Percentiles rank a stretch among this genome's conserved stretches.
These are phyloP conservation scores for Procavia capensis DNA, from an alignment of 2,113 vertebrate species.

Conservation along the genomic window DNA sequence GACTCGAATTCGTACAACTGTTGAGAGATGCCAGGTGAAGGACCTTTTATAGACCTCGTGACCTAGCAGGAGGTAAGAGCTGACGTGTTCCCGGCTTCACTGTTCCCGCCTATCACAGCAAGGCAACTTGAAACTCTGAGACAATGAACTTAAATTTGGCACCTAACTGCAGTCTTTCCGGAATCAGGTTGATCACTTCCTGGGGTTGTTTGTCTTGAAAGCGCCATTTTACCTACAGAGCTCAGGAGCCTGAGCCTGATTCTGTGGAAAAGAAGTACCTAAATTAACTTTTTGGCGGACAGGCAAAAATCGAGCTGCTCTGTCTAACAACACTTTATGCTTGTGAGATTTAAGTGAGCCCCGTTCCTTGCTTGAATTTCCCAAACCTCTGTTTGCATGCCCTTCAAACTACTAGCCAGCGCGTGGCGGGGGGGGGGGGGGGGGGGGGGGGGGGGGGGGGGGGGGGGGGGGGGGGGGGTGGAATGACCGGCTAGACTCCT, in stretches of 20 bases:
- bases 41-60: not conserved
- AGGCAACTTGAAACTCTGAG: not conserved
- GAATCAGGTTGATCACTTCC: not conserved
- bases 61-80: not conserved
- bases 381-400: not conserved
- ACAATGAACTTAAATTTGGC: not conserved
- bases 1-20: not conserved
- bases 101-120: not conserved
- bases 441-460: rapidly evolving
- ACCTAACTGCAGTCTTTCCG: not conserved
- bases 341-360: not conserved
- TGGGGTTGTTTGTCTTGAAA: not conserved
- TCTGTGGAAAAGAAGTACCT: not conserved
- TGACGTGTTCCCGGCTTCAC: not conserved
- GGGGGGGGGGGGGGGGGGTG: rapidly evolving
- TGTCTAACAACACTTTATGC: not conserved
- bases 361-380: not conserved
- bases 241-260: rapidly evolving
- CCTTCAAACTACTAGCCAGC: not conserved
- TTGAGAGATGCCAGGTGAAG: rapidly evolving
- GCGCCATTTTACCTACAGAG: not conserved
- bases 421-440: rapidly evolving
- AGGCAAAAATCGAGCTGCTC: not conserved
- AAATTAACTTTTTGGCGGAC: not conserved
- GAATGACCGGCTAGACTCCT: not conserved